Evolutionary conservation across 2,113 vertebrate genomes (phyloP).

Genomic region (Labeo catla): DNA sequence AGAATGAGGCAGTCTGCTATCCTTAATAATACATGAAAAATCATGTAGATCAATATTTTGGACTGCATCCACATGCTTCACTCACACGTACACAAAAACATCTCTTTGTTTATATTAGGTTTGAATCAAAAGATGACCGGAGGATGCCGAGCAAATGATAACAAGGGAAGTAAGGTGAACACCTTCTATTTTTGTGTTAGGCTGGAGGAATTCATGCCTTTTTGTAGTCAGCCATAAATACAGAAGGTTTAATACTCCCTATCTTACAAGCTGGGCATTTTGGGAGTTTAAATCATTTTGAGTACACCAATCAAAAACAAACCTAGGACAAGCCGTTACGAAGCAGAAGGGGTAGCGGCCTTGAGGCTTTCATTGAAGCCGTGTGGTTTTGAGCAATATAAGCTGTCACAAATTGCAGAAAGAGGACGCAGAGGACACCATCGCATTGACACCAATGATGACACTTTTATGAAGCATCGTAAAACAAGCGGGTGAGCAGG

Average conservation of each 20-base stretch:
- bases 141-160: constrained; percentile 38
- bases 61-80: background rate
- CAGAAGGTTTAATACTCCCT: constrained; percentile 33
- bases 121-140: constrained; percentile 37
- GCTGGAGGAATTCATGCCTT: constrained; percentile 24
- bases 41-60: constrained; percentile 48
- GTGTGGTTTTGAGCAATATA: constrained; percentile 14
- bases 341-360: constrained; percentile 23
- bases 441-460: constrained; percentile 28
- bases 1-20: background rate
- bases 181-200: constrained; percentile 23
- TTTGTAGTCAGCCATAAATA: constrained; percentile 36
- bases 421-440: constrained; percentile 20
- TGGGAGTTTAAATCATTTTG: constrained; percentile 48
- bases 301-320: constrained; percentile 44
- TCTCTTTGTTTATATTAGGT: constrained; percentile 4
- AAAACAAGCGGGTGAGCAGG: constrained; percentile 43
- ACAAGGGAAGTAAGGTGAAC: constrained; percentile 6
- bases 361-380: constrained; percentile 27
- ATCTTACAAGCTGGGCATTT: constrained; percentile 28
- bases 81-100: background rate
- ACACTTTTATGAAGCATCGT: constrained; percentile 59
- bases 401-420: constrained; percentile 31
- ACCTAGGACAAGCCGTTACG: background rate
- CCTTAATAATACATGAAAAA: constrained; percentile 51